These are phyloP conservation scores for Drosophila seguyi DNA, from an alignment of 1,140 invertebrate species.

Conservation along the genomic window DNA sequence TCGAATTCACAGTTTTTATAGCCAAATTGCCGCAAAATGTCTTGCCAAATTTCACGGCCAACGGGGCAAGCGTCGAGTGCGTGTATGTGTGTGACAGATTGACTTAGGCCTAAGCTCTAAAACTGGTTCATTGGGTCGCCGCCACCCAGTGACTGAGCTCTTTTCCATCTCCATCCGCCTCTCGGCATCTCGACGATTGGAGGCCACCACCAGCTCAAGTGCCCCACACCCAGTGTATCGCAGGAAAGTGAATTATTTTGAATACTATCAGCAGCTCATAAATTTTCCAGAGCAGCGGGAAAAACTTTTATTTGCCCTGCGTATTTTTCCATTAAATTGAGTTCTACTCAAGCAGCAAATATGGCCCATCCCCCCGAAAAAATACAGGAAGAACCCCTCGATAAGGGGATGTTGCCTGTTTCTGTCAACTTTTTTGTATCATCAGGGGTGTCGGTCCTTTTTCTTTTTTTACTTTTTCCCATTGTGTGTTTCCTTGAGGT, in stretches of 20 bases:
- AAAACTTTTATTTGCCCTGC: slow-evolving; percentile 72
- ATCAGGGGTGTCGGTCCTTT: slow-evolving; percentile 41
- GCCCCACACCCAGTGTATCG: slow-evolving; percentile 18
- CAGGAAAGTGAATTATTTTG: slow-evolving; percentile 74
- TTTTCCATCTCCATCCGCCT: slow-evolving; percentile 9
- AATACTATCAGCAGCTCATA: slow-evolving; percentile 79
- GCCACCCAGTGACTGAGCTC: slow-evolving; percentile 48
- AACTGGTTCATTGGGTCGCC: slow-evolving; percentile 73
- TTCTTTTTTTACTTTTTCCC: background rate
- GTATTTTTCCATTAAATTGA: slow-evolving; percentile 84
- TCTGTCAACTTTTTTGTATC: slow-evolving; percentile 68
- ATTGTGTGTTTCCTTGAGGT: background rate
- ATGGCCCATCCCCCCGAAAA: slow-evolving; percentile 35
- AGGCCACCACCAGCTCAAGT: slow-evolving; percentile 43
- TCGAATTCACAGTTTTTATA: slow-evolving; percentile 58
- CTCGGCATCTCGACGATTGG: slow-evolving; percentile 8
- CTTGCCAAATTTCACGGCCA: slow-evolving; percentile 74
- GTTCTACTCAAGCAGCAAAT: slow-evolving; percentile 79
- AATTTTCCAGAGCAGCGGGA: slow-evolving; percentile 56
- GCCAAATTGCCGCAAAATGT: slow-evolving; percentile 27
- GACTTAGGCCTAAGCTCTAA: slow-evolving; percentile 74
- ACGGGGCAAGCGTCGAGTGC: slow-evolving; percentile 2
- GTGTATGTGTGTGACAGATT: slow-evolving; percentile 66
- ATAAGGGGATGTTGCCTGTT: slow-evolving; percentile 41
- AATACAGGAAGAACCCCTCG: slow-evolving; percentile 25